Evolutionary conservation across 1,140 invertebrate species (phyloP).

Genomic region (Chrysomallon squamiferum): DNA sequence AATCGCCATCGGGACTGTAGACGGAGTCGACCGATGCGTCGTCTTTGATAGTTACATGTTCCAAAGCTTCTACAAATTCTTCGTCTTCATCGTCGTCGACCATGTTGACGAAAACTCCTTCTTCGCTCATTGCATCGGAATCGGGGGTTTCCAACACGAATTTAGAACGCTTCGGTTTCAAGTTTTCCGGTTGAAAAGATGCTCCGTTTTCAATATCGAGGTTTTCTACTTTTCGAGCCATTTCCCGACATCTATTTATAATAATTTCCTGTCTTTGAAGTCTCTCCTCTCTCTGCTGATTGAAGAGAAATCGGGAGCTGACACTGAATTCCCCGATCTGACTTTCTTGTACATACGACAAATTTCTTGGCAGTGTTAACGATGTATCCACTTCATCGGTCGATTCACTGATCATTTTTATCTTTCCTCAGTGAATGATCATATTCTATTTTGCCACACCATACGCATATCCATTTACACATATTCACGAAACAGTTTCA

Average conservation of each 20-base stretch:
- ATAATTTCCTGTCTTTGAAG: neutral
- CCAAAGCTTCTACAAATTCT: constrained; percentile 2
- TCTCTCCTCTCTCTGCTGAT: constrained; percentile 16
- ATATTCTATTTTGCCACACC: too few species aligned
- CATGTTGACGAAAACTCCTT: constrained; percentile 52
- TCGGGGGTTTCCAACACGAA: constrained; percentile 13
- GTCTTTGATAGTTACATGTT: constrained; percentile 6
- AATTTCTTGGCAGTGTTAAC: constrained; percentile 41
- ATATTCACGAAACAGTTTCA: too few species aligned
- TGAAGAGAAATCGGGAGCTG: constrained; percentile 43
- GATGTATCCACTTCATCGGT: constrained; percentile 16
- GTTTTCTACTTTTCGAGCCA: neutral
- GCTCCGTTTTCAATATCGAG: too few species aligned
- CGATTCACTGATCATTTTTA: too few species aligned
- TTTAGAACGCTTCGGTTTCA: neutral
- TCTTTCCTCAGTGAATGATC: too few species aligned
- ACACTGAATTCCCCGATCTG: constrained; percentile 46
- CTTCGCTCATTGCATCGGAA: constrained; percentile 37
- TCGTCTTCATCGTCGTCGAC: constrained; percentile 44
- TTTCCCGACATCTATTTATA: neutral
- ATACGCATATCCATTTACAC: too few species aligned
- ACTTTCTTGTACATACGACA: constrained; percentile 51
- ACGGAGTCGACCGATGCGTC: constrained; percentile 29
- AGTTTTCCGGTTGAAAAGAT: neutral
- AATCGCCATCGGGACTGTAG: constrained; percentile 35